phyloP scores from a whole-genome alignment of 1,140 invertebrate species.

The Drosophila guanche region DNA sequence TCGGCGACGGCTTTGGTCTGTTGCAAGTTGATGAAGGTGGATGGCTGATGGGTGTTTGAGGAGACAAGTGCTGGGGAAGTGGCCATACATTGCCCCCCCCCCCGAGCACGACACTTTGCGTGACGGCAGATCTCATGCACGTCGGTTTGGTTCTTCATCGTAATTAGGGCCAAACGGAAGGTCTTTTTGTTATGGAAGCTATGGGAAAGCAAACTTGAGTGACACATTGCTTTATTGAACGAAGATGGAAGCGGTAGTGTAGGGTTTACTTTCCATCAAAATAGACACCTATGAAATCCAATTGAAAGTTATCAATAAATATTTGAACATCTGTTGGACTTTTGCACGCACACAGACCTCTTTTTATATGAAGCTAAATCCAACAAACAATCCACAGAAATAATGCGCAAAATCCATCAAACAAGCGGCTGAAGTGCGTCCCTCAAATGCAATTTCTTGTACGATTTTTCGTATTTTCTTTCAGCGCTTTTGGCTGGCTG shows the following conservation, averaged over 20 bases:
- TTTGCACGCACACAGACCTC: too few relatives aligned
- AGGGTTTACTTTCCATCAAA: too few relatives aligned
- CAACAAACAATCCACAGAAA: constrained; percentile 9
- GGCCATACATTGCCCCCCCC: constrained; percentile 43
- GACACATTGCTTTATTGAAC: too few relatives aligned
- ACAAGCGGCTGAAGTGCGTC: constrained; percentile 18
- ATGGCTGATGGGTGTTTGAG: constrained; percentile 13
- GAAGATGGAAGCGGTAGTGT: too few relatives aligned
- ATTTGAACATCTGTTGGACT: constrained; percentile 4
- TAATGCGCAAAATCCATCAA: constrained; percentile 9
- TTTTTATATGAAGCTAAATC: background rate
- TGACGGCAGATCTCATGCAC: constrained; percentile 26
- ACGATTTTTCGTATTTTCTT: constrained; percentile 18
- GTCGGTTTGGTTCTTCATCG: constrained; percentile 8
- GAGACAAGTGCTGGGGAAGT: constrained; percentile 19
- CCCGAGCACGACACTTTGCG: constrained; percentile 44
- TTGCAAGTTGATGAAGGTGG: constrained; percentile 1
- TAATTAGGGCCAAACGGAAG: constrained; percentile 27
- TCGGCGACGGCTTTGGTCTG: constrained; percentile 26
- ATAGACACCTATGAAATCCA: too few relatives aligned
- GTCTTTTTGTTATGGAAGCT: constrained; percentile 20
- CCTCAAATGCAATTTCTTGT: constrained; percentile 44
- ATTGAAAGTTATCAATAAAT: background rate
- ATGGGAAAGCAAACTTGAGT: background rate
- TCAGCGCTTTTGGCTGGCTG: constrained; percentile 43